Conservation (phyloP, 2,113 vertebrate genomes). For the Scolopax mira region DNA sequence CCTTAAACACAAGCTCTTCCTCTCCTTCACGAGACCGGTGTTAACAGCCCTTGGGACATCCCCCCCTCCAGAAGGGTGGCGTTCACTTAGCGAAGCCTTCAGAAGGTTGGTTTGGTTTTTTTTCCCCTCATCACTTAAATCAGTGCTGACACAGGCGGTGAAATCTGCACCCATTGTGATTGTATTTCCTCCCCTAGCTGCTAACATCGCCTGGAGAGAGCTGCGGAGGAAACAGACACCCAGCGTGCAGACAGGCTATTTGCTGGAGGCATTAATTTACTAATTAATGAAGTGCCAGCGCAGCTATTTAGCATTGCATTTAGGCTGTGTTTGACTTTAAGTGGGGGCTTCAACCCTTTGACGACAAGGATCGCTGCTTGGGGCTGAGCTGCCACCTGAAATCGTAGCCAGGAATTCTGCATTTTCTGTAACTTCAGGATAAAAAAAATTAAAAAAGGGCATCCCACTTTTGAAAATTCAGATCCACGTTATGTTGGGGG, state of each 20-base stretch:
- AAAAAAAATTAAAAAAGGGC: neutral
- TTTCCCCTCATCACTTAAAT: neutral
- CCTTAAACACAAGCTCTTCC: neutral
- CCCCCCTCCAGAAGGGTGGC: neutral
- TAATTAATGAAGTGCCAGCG: slow-evolving; percentile 32
- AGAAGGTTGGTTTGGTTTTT: neutral
- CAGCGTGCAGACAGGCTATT: neutral
- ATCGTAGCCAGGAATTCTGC: neutral
- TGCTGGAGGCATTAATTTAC: slow-evolving; percentile 28
- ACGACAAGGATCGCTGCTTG: neutral
- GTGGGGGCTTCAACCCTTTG: neutral
- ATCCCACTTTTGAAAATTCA: neutral
- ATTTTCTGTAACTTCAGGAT: neutral
- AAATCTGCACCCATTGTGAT: neutral
- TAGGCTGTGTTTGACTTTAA: neutral
- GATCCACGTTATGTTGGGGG: neutral
- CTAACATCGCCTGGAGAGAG: neutral
- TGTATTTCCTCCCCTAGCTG: neutral
- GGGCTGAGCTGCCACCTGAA: neutral
- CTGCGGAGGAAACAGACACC: neutral
- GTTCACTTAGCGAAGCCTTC: neutral
- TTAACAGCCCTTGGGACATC: neutral
- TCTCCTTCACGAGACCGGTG: neutral
- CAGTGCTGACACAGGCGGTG: neutral
- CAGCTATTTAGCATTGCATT: neutral